Evolutionary conservation across 2,797 vertebrate species (phyloP).

Genomic region (Oryzias sinensis): DNA sequence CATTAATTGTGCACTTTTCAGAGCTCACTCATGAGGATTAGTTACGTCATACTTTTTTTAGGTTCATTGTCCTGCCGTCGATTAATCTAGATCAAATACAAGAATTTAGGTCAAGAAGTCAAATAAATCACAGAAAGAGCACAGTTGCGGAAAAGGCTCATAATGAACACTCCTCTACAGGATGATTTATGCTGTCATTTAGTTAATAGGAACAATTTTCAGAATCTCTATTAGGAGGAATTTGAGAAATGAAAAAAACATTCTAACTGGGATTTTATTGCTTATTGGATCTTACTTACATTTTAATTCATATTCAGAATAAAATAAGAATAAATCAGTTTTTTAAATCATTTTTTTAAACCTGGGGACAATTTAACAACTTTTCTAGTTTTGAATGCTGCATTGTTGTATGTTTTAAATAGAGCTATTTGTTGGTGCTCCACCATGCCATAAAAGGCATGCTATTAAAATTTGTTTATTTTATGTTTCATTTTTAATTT

Average conservation of each 20-base stretch:
- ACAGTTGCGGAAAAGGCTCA: conserved; percentile 22
- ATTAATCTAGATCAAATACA: conserved; percentile 46
- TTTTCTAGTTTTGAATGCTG: too few species aligned
- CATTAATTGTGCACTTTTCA: conserved; percentile 35
- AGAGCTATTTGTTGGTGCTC: too few species aligned
- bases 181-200: conserved; percentile 48
- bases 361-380: too few species aligned
- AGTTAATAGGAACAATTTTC: conserved; percentile 9
- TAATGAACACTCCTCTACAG: conserved; percentile 35
- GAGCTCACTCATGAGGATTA: conserved; percentile 26
- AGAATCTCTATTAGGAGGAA: conserved; percentile 13
- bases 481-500: too few species aligned
- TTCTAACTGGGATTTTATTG: not conserved
- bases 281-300: conserved; percentile 2
- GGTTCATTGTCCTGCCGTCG: conserved; percentile 25
- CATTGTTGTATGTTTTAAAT: too few species aligned
- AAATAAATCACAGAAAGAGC: conserved; percentile 48
- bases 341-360: too few species aligned
- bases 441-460: too few species aligned
- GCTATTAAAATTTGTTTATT: too few species aligned
- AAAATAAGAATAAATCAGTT: not conserved
- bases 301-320: not conserved
- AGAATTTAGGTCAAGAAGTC: conserved; percentile 39
- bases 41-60: conserved; percentile 30
- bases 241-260: conserved; percentile 12